phyloP scores from a whole-genome alignment of 1,140 invertebrate genomes.

The Ylistrum balloti region DNA sequence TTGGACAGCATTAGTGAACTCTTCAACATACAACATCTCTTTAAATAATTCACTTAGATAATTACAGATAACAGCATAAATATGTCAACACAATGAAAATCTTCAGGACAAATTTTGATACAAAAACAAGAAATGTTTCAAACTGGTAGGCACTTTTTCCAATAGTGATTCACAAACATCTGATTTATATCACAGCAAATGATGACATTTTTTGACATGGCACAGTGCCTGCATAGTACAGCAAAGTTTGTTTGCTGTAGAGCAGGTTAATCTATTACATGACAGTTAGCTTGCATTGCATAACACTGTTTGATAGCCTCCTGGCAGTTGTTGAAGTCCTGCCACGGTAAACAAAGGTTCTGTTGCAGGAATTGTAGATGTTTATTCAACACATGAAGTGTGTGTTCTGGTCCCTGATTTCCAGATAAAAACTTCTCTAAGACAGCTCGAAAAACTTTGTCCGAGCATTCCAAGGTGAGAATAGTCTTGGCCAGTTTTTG shows the following conservation, averaged over 20 bases:
- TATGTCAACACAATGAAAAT: too few relatives aligned
- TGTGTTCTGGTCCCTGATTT: conserved; percentile 77
- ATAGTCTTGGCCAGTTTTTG: conserved; percentile 77
- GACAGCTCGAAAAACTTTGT: conserved; percentile 87
- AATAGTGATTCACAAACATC: too few relatives aligned
- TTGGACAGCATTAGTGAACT: too few relatives aligned
- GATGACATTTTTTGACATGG: neutral
- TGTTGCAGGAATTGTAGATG: conserved; percentile 89
- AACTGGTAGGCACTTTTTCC: too few relatives aligned
- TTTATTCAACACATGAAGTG: conserved; percentile 84
- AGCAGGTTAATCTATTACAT: conserved; percentile 9
- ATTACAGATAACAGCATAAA: too few relatives aligned
- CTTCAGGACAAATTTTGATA: too few relatives aligned
- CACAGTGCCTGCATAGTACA: neutral
- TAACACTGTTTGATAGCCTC: conserved; percentile 90
- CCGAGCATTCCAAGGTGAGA: conserved; percentile 85
- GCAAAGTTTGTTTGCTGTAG: too few relatives aligned
- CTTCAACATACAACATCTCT: too few relatives aligned
- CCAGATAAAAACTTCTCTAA: conserved; percentile 86
- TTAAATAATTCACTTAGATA: too few relatives aligned
- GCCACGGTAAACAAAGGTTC: conserved; percentile 89
- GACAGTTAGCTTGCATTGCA: conserved; percentile 73
- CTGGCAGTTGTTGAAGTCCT: conserved; percentile 91
- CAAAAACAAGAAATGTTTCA: too few relatives aligned
- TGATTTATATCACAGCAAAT: too few relatives aligned